These are phyloP conservation scores for Scaptomyza tumidula DNA, from an alignment of 2,888 invertebrate genomes.

Conservation along the genomic window DNA sequence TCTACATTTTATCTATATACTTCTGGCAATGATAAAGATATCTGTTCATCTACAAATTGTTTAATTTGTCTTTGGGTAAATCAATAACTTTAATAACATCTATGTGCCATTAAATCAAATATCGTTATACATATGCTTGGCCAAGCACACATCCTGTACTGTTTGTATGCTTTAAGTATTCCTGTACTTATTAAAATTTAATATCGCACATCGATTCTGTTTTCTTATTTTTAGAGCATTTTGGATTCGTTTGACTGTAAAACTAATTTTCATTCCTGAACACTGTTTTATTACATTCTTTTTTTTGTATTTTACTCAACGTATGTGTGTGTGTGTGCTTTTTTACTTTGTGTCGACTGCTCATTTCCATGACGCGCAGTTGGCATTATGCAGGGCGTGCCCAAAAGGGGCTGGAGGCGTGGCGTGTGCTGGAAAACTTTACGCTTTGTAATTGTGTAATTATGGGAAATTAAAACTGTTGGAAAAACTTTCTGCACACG, in stretches of 20 bases:
- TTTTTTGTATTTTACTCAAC: neutral
- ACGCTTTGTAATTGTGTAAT: constrained; percentile 81
- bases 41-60: too few relatives aligned
- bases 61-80: too few relatives aligned
- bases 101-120: neutral
- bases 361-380: constrained; percentile 80
- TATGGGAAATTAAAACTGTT: constrained; percentile 81
- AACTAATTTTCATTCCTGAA: constrained; percentile 44
- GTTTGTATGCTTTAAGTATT: neutral
- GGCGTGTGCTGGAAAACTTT: constrained; percentile 78
- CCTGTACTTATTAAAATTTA: neutral
- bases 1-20: neutral
- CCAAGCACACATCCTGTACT: neutral
- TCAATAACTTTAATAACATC: neutral
- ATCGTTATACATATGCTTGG: neutral
- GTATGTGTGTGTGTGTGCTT: neutral
- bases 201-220: neutral
- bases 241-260: constrained; percentile 33
- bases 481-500: constrained; percentile 79
- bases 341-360: constrained; percentile 63
- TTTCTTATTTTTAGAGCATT: constrained; percentile 34
- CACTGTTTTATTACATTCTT: constrained; percentile 27
- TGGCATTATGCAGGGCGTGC: constrained; percentile 72
- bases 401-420: constrained; percentile 57
- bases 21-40: too few relatives aligned